Evolutionary conservation across 2,113 vertebrate species (phyloP).

Genomic region (Pachypanchax playfairii): DNA sequence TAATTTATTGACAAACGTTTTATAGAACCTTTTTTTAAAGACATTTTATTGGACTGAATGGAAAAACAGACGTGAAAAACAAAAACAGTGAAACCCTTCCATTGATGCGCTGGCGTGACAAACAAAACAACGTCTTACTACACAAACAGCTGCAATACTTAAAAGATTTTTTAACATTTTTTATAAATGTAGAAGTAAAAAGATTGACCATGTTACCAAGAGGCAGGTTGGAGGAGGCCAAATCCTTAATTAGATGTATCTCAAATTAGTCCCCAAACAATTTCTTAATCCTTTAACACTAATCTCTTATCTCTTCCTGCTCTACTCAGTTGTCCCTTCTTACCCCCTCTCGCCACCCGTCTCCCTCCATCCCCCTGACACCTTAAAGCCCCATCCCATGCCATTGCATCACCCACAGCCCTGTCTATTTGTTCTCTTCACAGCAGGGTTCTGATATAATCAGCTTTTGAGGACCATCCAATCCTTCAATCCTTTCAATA

Average conservation of each 20-base stretch:
- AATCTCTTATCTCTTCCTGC: constrained; percentile 51
- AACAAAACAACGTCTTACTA: constrained; percentile 10
- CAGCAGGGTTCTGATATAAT: constrained; percentile 70
- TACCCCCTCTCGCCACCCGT: constrained; percentile 30
- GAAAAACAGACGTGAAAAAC: not conserved
- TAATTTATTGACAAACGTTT: constrained; percentile 15
- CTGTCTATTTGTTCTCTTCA: constrained; percentile 52
- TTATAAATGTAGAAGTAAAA: constrained; percentile 8
- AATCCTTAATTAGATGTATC: constrained; percentile 69
- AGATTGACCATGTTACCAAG: constrained; percentile 4
- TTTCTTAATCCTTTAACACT: constrained; percentile 76
- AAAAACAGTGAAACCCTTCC: not conserved
- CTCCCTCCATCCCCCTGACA: constrained; percentile 36
- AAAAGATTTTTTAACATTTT: too few species aligned
- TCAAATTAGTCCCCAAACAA: constrained; percentile 57
- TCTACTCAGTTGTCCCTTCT: constrained; percentile 35
- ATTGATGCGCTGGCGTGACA: too few species aligned
- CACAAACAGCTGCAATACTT: too few species aligned
- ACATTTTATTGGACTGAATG: constrained; percentile 14
- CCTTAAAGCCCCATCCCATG: constrained; percentile 29
- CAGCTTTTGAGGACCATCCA: constrained; percentile 68
- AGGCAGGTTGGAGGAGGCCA: constrained; percentile 55
- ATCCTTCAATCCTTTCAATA: constrained; percentile 66
- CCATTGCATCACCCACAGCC: constrained; percentile 44
- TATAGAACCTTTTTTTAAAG: constrained; percentile 7